Evolutionary conservation across 2,113 vertebrate genomes (phyloP).

Genomic region (Lanius collurio): DNA sequence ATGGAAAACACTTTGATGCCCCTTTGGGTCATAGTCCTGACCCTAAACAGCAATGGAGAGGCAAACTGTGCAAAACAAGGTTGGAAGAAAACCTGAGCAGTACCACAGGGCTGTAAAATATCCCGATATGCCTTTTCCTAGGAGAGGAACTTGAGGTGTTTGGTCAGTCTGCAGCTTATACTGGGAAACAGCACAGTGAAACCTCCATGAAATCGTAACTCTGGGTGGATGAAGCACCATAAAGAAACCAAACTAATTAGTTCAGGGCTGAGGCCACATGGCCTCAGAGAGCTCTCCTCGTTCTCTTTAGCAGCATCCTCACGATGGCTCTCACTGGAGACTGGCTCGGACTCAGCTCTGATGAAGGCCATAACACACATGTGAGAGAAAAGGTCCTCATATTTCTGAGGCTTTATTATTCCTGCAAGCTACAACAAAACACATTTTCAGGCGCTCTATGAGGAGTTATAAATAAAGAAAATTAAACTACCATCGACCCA

Average conservation of each 20-base stretch:
- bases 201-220: background rate
- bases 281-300: background rate
- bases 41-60: background rate
- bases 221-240: background rate
- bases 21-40: background rate
- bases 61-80: background rate
- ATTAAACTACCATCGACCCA: slow-evolving; percentile 48
- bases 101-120: background rate
- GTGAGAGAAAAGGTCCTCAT: slow-evolving; percentile 1
- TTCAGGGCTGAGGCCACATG: background rate
- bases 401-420: slow-evolving; percentile 46
- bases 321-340: background rate
- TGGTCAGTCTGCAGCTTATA: background rate
- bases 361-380: background rate
- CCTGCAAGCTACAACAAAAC: background rate
- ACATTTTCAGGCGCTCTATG: background rate
- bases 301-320: background rate
- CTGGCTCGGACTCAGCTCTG: background rate
- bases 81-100: background rate
- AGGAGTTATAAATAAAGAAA: slow-evolving; percentile 57
- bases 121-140: background rate
- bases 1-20: background rate
- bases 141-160: background rate
- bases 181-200: background rate
- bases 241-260: background rate